Conservation (phyloP, 2,113 vertebrate genomes). For the Plecturocebus donacophilus region DNA sequence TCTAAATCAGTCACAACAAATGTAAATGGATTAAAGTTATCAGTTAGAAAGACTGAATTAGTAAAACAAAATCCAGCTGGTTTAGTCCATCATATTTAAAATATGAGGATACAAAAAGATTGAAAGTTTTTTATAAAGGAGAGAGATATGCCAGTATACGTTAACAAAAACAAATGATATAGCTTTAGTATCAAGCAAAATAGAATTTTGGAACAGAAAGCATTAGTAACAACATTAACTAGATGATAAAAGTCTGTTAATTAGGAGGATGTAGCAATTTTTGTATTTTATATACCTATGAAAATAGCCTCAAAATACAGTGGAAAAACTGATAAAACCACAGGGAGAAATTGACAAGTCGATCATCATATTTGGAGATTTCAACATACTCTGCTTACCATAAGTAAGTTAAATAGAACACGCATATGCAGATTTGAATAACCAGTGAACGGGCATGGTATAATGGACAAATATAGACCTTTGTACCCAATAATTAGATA, state of each 20-base stretch:
- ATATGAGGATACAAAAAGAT: background rate
- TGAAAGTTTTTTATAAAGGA: background rate
- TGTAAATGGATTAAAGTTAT: background rate
- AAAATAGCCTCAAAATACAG: background rate
- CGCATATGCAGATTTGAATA: background rate
- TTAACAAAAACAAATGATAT: background rate
- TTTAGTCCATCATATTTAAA: background rate
- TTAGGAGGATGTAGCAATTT: background rate
- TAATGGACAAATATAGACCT: background rate
- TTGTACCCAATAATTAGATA: background rate
- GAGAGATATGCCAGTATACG: background rate
- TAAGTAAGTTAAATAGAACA: background rate
- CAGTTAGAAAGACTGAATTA: background rate
- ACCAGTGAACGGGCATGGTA: background rate
- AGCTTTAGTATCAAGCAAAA: background rate
- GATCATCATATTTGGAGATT: background rate
- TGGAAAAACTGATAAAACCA: background rate
- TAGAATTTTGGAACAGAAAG: background rate
- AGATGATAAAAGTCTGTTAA: background rate
- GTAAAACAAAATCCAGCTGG: background rate
- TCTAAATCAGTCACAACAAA: background rate
- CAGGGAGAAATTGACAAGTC: background rate
- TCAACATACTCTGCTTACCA: background rate
- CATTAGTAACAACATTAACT: background rate
- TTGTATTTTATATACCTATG: background rate